Evolutionary conservation across 2,113 vertebrate genomes (phyloP), one percentile per base, ranked within the genome.

Genomic region (Ceuthmochares aereus): DNA sequence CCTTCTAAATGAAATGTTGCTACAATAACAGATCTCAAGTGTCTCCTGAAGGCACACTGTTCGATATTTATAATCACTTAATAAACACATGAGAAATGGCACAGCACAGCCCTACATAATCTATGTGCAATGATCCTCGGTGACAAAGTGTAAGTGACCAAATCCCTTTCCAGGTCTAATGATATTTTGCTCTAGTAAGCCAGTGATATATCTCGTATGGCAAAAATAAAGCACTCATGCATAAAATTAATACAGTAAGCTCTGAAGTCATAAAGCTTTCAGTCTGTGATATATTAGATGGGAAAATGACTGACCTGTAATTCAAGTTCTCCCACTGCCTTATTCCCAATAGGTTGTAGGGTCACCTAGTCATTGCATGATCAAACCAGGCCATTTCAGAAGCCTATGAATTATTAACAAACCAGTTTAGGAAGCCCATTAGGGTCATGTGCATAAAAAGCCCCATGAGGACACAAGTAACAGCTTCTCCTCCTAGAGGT

Each of bases 161-260:
- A 96, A 92, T 97, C 90, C 66, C 95, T 96, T 94, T 26, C 93
- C 60, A 94, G 91, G 87, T 66, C 86, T 97, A 96, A 97, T 95
- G 94, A 87, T 93, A 96, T 93, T 97, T 96, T 92, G 81, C 89
- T 95, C 75, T 91, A 82, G 73, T 89, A 95, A 90, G 93, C 90
- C 69, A 58, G 84, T 96, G 93, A 93, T 96, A 25, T 90, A 96
- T 94, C 90, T 95, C 88, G 13, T 89, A 93, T 47, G 90, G 96
- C 94, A 95, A 97, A 98, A 97, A 97, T 95, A 97, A 97, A 96
- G 97, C 96, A 91, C 77, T 96, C 97, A 95, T 97, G 97, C 97
- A 97, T 98, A 97, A 98, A 98, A 97, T 97, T 96, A 97, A 97
- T 96, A 96, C 90, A 96, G 90, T 93, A 96, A 96, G 96, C 96